Conservation (phyloP, 2,113 vertebrate genomes). For the Pelvicachromis taeniatus region DNA sequence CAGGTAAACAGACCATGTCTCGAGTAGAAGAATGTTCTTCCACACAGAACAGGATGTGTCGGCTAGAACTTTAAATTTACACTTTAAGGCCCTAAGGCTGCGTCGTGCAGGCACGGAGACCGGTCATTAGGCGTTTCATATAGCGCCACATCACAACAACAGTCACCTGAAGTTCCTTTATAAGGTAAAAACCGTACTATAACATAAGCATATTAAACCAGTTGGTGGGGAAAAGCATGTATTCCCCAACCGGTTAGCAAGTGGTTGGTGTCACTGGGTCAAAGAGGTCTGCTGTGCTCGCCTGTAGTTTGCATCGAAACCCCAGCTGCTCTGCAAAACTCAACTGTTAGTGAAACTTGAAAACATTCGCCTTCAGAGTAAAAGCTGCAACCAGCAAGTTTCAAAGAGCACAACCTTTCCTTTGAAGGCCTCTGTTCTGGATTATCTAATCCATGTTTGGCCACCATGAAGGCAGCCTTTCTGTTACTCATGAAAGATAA, state of each 20-base stretch:
- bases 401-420: neutral
- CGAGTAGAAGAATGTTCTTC: too few species aligned
- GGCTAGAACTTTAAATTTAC: too few species aligned
- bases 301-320: neutral
- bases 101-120: neutral
- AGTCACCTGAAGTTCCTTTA: too few species aligned
- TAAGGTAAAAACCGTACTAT: too few species aligned
- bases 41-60: too few species aligned
- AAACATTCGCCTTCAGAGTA: neutral
- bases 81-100: neutral
- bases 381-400: neutral
- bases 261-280: neutral
- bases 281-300: neutral
- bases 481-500: too few species aligned
- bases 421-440: neutral
- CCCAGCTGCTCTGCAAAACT: neutral
- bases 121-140: neutral
- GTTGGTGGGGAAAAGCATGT: neutral
- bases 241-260: too few species aligned
- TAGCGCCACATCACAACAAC: neutral
- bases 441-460: too few species aligned
- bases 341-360: neutral
- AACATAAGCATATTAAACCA: neutral
- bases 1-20: too few species aligned
- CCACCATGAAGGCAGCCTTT: too few species aligned